phyloP scores from a whole-genome alignment of 1,140 invertebrate species.

The Phymorhynchus buccinoides region DNA sequence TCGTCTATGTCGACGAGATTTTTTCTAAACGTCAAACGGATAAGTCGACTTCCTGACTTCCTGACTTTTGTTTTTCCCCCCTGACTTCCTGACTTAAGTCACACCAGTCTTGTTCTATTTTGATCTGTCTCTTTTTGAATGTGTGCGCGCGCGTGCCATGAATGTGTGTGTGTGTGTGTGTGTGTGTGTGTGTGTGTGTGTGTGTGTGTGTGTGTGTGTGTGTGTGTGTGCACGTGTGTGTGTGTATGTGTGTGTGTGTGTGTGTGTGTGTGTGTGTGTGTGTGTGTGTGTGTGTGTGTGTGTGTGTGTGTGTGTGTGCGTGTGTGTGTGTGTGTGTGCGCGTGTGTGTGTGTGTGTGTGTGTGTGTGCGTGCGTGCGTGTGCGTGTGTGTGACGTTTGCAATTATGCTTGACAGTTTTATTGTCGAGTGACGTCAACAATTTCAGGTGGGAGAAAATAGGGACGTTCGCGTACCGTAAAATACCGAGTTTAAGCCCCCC shows the following conservation, averaged over 20 bases:
- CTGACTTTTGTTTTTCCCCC: no score
- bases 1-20: no score
- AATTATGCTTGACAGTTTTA: no score
- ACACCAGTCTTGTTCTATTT: no score
- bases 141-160: slow-evolving; percentile 18
- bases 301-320: slow-evolving; percentile 24
- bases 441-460: no score
- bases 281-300: neutral
- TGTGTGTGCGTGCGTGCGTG: slow-evolving; percentile 19
- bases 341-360: slow-evolving; percentile 9
- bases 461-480: no score
- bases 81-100: no score
- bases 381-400: slow-evolving; percentile 6
- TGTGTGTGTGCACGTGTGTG: neutral
- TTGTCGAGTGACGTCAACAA: no score
- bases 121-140: no score
- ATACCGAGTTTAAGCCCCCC: no score
- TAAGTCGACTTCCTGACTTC: no score
- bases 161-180: slow-evolving; percentile 21
- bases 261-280: slow-evolving; percentile 5
- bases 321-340: slow-evolving; percentile 27
- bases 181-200: slow-evolving; percentile 1
- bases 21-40: no score
- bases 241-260: slow-evolving; percentile 11
- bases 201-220: neutral